Base-by-base conservation (phyloP, 1,140 invertebrate genomes). In the Vanessa tameamea region DNA sequence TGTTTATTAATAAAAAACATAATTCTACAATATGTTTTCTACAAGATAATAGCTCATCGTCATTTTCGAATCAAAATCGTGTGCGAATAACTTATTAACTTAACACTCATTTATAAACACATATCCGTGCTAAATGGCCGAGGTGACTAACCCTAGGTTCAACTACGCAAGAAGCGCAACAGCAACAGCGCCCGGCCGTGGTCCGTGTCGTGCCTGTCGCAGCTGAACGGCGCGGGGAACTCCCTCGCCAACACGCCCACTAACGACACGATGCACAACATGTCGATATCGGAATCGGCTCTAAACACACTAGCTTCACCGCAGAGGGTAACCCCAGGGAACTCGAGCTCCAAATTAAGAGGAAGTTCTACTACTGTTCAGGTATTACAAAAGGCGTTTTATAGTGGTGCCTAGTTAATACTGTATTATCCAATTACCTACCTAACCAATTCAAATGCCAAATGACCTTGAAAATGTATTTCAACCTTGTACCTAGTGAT, bases 261-360 rank as follows among this genome's bases (percentile, higher is more conserved):
- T 86, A 96, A 55, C 94, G 95, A 66, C 47, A 84, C 86, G 15
- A 84, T 87, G 74, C 85, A 89, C 76, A 89, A 87, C 78, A 92
- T 93, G 88, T 97, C 97, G 0, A 97, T 97, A 79, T 98, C 97
- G 0, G 97, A 98, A 92, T 97, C 97, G 0, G 97, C 97, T 14
- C 91, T 98, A 14, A 95, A 98, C 87, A 95, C 96, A 16, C 91
- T 97, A 23, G 89, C 92, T 61, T 92, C 87, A 26, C 91, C 84
- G 57, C 92, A 88, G 43, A 88, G 89, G 69, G 89, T 88, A 48
- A 92, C 87, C 74, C 89, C 85, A 0, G 78, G 82, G 55, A 89
- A 87, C 81, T 89, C 86, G n/a, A 92, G 80, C 61, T 86, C 88
- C 0, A 92, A 92, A 47, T 67, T 92, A 6, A 68, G 88, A 16